These are phyloP conservation scores for Poecilus cupreus DNA, from an alignment of 2,888 invertebrate genomes.

Conservation along the genomic window DNA sequence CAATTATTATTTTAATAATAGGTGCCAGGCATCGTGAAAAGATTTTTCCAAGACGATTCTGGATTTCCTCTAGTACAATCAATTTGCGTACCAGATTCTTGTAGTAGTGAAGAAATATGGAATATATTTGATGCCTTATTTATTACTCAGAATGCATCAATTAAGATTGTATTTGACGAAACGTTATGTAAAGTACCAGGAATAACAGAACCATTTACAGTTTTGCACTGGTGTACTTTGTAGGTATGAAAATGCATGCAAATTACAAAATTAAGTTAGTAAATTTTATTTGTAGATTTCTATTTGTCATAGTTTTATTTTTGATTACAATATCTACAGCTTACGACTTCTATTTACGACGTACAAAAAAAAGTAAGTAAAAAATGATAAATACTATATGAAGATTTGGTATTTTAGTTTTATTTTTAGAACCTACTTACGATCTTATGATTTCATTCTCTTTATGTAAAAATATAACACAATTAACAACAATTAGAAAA, in stretches of 20 bases:
- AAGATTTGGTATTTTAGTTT: not conserved
- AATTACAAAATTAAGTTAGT: not conserved
- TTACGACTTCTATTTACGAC: conserved; percentile 57
- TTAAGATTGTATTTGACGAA: not conserved
- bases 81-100: conserved; percentile 50
- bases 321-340: conserved; percentile 56
- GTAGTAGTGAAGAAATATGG: conserved; percentile 11
- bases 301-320: conserved; percentile 13
- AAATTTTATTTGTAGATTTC: conserved; percentile 43
- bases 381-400: not conserved
- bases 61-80: conserved; percentile 27
- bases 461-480: conserved; percentile 58
- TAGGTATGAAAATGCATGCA: not conserved
- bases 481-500: conserved; percentile 46
- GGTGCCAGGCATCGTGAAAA: too few relatives aligned
- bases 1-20: too few relatives aligned
- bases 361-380: conserved; percentile 42
- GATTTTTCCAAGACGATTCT: too few relatives aligned
- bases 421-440: conserved; percentile 57
- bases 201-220: not conserved
- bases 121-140: not conserved
- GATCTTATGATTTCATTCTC: conserved; percentile 60
- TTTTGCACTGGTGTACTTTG: too few relatives aligned
- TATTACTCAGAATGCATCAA: not conserved
- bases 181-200: conserved; percentile 4